Conservation (phyloP, 2,888 invertebrate species). For the Pammene aurita region DNA sequence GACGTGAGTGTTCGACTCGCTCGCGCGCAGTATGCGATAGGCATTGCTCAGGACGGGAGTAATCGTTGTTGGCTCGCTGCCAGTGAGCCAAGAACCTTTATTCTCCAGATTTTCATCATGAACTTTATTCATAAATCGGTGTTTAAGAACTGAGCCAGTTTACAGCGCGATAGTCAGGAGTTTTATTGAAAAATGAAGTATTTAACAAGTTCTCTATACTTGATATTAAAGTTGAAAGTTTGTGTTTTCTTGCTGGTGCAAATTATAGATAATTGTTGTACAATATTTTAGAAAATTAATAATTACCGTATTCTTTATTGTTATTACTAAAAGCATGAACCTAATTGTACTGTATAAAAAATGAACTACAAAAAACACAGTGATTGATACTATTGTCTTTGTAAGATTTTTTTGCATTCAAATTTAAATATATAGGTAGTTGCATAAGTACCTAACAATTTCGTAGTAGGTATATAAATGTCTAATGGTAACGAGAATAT, state of each 20-base stretch:
- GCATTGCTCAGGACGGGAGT: constrained; percentile 52
- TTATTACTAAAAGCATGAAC: too few relatives aligned
- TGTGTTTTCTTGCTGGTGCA: background rate
- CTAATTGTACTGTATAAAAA: too few relatives aligned
- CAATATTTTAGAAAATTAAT: too few relatives aligned
- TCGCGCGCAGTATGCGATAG: background rate
- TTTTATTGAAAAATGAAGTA: constrained; percentile 33
- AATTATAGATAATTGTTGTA: background rate
- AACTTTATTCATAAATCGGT: constrained; percentile 47
- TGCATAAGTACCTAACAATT: too few relatives aligned
- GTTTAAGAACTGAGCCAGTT: constrained; percentile 41
- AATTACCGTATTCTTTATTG: too few relatives aligned
- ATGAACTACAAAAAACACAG: too few relatives aligned
- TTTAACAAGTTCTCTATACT: constrained; percentile 14
- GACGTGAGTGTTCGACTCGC: background rate
- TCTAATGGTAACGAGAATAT: too few relatives aligned
- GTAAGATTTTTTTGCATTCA: too few relatives aligned
- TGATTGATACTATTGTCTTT: too few relatives aligned
- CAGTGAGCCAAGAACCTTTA: constrained; percentile 59
- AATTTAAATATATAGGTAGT: too few relatives aligned
- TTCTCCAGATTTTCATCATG: constrained; percentile 59
- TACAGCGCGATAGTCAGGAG: constrained; percentile 23
- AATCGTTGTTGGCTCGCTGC: constrained; percentile 63
- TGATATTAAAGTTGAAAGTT: constrained; percentile 22
- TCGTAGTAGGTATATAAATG: too few relatives aligned